Conservation (phyloP, 2,113 vertebrate species). For the Hiodon alosoides region DNA sequence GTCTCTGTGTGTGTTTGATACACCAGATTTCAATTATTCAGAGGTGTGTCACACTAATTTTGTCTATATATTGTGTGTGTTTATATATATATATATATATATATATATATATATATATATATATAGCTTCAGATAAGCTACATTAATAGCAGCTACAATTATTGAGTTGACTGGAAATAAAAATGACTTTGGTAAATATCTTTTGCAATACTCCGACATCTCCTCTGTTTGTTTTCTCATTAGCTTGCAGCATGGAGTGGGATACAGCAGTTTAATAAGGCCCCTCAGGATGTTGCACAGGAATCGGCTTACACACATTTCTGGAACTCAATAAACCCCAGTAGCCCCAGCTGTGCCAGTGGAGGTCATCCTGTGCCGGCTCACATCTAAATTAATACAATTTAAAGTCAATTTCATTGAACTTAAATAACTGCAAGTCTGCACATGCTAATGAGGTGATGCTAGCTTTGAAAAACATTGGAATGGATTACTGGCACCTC, state of each 20-base stretch:
- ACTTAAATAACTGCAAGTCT: slow-evolving; percentile 24
- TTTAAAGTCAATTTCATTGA: slow-evolving; percentile 27
- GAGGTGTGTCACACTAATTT: too few species aligned
- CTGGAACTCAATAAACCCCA: slow-evolving; percentile 13
- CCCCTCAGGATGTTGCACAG: not conserved
- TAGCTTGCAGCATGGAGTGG: not conserved
- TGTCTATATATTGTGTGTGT: too few species aligned
- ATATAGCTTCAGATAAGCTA: too few species aligned
- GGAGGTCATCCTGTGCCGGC: slow-evolving; percentile 2
- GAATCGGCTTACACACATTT: not conserved
- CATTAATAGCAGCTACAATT: too few species aligned
- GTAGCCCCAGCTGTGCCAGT: not conserved
- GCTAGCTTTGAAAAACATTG: not conserved
- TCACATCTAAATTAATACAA: slow-evolving; percentile 19
- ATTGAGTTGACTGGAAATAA: too few species aligned
- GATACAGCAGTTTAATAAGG: not conserved
- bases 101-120: too few species aligned
- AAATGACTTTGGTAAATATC: too few species aligned
- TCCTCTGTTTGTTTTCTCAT: slow-evolving; percentile 18
- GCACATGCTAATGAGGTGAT: slow-evolving; percentile 30
- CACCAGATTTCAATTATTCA: too few species aligned
- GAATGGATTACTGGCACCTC: slow-evolving; percentile 4
- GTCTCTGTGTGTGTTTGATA: too few species aligned
- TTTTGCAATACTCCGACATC: too few species aligned
- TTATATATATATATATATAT: too few species aligned